Evolutionary conservation across 2,797 vertebrate species (phyloP).

Genomic region (Yasuhikotakia modesta): DNA sequence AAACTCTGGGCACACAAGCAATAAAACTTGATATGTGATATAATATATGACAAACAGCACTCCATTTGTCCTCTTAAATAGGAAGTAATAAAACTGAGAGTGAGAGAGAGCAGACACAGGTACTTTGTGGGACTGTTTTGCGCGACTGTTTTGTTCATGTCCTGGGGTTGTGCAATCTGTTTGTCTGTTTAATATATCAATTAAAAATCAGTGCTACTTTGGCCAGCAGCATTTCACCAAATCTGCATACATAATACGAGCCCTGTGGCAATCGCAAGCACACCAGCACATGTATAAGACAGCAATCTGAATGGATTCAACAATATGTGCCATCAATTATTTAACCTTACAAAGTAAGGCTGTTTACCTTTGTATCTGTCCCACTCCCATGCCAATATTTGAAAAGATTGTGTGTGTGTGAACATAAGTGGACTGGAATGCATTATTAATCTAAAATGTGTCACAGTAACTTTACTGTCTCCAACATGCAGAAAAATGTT

Average conservation of each 20-base stretch:
- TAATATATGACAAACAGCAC: not conserved
- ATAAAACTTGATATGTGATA: not conserved
- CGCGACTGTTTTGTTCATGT: conserved; percentile 68
- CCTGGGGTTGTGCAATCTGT: conserved; percentile 78
- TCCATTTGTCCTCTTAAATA: conserved; percentile 34
- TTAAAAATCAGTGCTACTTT: conserved; percentile 74
- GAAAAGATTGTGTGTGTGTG: not conserved
- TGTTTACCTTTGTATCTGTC: conserved; percentile 49
- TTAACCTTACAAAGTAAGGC: conserved; percentile 57
- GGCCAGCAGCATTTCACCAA: conserved; percentile 45
- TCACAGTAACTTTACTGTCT: conserved; percentile 5
- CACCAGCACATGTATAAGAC: conserved; percentile 38
- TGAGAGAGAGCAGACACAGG: not conserved
- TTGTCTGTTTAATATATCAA: conserved; percentile 78
- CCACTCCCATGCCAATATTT: conserved; percentile 55
- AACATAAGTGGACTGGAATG: not conserved
- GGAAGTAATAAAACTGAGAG: conserved; percentile 24
- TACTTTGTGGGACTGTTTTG: conserved; percentile 60
- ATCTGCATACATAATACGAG: conserved; percentile 51
- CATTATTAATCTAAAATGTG: conserved; percentile 48
- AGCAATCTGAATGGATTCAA: conserved; percentile 41
- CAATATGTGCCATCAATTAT: conserved; percentile 58
- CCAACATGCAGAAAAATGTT: not conserved
- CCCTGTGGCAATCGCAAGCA: conserved; percentile 45
- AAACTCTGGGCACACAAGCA: not conserved